Base-by-base conservation (phyloP, 2,888 invertebrate species). In the Macroteleia sp. region DNA sequence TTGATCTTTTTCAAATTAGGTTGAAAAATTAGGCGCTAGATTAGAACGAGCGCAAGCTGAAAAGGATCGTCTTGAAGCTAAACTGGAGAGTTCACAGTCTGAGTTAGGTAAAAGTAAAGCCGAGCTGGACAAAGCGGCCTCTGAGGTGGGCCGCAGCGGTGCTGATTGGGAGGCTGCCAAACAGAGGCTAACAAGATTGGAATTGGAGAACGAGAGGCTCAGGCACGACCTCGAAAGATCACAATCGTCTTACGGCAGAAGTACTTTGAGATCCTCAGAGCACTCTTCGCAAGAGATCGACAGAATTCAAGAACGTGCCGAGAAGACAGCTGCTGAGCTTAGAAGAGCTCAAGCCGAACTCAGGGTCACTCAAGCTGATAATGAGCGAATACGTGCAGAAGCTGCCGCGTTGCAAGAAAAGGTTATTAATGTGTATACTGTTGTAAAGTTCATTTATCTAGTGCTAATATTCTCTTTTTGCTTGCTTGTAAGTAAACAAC, bases 81-180 rank as follows among this genome's bases (percentile, higher is more conserved):
- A 97, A 90, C 92, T 98, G 84, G 98, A 98, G 92, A 96, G 96
- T 87, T 97, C 97, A 36, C 98, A 98, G 90, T 97, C 97, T 36
- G 98, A 98, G 91, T 93, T 98, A 69, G 98, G 98, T 48, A 98
- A 98, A 92, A 97, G 97, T 77, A 97, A 97, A 92, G 98, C 97
- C 12, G 98, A 98, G 90, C 92, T 98, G 74, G 98, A 98, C 89
- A 98, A 97, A 91, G 96, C 97, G 42, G 96, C 97, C 4, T 96
- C 95, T 82, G 98, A 98, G 91, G 96, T 96, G 50, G 97, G 97
- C 32, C 94, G 97, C 81, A 96, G 96, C 81, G 96, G 96, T 12
- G 96, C 96, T 67, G 98, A 98, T 91, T 96, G 96, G 96, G 97
- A 97, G 89, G 95, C 95, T 74, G 95, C 96, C 10, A 95, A 96